These are phyloP conservation scores for Acleris cristana DNA, from an alignment of 2,888 invertebrate genomes.

Conservation along the genomic window DNA sequence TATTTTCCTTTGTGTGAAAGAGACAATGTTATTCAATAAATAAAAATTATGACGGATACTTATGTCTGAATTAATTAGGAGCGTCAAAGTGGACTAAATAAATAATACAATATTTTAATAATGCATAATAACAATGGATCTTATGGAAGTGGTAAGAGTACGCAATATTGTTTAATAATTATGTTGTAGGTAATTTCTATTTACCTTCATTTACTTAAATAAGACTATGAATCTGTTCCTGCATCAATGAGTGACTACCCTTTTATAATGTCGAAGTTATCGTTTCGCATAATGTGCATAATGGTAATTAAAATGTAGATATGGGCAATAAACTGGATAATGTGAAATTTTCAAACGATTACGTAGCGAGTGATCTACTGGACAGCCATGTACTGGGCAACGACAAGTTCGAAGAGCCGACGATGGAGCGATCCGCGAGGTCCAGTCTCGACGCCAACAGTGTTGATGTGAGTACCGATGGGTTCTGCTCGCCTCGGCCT, in stretches of 20 bases:
- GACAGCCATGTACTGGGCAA: slow-evolving; percentile 78
- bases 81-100: slow-evolving; percentile 4
- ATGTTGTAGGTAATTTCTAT: slow-evolving; percentile 41
- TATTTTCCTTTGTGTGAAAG: slow-evolving; percentile 19
- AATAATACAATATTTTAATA: slow-evolving; percentile 36
- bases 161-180: background rate
- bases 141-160: slow-evolving; percentile 72
- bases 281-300: slow-evolving; percentile 65
- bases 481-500: background rate
- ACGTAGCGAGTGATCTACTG: slow-evolving; percentile 78
- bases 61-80: slow-evolving; percentile 23
- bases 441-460: slow-evolving; percentile 77
- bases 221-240: slow-evolving; percentile 42
- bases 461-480: slow-evolving; percentile 72
- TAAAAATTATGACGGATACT: slow-evolving; percentile 6
- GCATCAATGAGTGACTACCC: slow-evolving; percentile 31
- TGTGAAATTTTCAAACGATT: slow-evolving; percentile 70
- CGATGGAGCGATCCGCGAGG: slow-evolving; percentile 75
- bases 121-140: slow-evolving; percentile 76
- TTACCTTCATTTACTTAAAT: slow-evolving; percentile 51
- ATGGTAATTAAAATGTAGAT: slow-evolving; percentile 70
- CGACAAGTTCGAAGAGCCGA: slow-evolving; percentile 67
- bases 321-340: slow-evolving; percentile 76
- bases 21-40: slow-evolving; percentile 22
- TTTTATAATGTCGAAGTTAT: slow-evolving; percentile 56